Evolutionary conservation across 2,797 vertebrate genomes (phyloP).

Genomic region (Eulemur mongoz): DNA sequence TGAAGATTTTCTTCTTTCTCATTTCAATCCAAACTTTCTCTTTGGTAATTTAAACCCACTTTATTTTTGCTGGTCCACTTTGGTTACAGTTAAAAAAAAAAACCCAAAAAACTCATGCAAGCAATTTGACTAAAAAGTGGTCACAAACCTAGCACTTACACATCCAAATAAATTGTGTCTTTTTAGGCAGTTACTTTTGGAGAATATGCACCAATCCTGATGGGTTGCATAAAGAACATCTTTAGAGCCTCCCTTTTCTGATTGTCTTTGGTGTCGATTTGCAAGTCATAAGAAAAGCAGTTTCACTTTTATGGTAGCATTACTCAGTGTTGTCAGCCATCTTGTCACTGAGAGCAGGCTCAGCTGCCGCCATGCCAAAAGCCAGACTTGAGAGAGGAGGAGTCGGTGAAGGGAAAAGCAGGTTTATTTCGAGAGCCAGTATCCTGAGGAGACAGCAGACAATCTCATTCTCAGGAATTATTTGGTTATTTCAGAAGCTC

Average conservation of each 20-base stretch:
- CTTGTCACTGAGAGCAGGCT: too few species aligned
- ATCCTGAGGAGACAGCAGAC: background rate
- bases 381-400: background rate
- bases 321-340: background rate
- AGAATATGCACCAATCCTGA: background rate
- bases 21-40: slow-evolving; percentile 2
- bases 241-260: background rate
- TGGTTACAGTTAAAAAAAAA: background rate
- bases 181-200: background rate
- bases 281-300: background rate
- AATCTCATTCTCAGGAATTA: background rate
- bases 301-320: background rate
- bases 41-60: background rate
- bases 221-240: background rate
- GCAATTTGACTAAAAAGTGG: background rate
- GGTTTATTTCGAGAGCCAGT: background rate
- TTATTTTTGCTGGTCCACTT: background rate
- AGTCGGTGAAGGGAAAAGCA: background rate
- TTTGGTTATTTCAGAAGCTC: slow-evolving; percentile 19
- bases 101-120: background rate
- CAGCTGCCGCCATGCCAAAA: background rate
- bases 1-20: background rate
- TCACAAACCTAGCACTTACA: background rate
- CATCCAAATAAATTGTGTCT: background rate
- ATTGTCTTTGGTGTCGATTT: background rate